A percentile compares a stretch with the other conserved stretches of the same genome.
These are phyloP conservation scores for Cetoscarus ocellatus DNA, from an alignment of 2,797 vertebrate genomes.

Conservation along the genomic window DNA sequence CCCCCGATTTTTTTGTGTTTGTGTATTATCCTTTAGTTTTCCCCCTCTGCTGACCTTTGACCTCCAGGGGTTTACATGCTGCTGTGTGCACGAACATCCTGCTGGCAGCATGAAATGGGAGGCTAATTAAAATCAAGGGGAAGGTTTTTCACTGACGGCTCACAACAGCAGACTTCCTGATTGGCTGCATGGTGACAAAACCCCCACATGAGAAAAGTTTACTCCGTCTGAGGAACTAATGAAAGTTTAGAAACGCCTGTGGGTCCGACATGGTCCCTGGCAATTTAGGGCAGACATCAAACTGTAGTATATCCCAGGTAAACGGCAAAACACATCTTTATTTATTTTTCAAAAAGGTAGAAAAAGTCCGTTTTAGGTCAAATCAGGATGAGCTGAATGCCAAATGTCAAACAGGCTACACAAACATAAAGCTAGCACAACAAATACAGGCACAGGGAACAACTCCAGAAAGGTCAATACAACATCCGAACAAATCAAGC, in stretches of 20 bases:
- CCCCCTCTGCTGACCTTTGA: constrained; percentile 47
- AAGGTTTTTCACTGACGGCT: constrained; percentile 21
- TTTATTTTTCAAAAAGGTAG: too few species aligned
- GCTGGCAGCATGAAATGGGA: constrained; percentile 54
- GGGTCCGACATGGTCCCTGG: too few species aligned
- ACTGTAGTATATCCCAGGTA: too few species aligned
- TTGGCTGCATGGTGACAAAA: background rate
- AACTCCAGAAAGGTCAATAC: too few species aligned
- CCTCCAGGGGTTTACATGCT: constrained; percentile 30
- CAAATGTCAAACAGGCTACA: too few species aligned
- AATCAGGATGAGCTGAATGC: too few species aligned
- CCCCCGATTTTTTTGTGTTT: constrained; percentile 2
- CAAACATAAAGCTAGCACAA: too few species aligned
- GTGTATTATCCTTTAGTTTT: constrained; percentile 10
- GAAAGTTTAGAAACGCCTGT: background rate
- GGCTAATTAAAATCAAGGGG: constrained; percentile 62
- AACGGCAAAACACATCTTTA: too few species aligned
- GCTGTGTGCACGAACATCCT: constrained; percentile 47
- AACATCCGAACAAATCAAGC: too few species aligned
- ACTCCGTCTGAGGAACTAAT: background rate
- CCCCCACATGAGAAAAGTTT: background rate
- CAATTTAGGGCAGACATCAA: too few species aligned
- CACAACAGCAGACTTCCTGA: constrained; percentile 40
- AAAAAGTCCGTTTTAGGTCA: too few species aligned
- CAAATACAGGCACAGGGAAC: too few species aligned